Evolutionary conservation across 1,140 invertebrate genomes (phyloP).

Genomic region (Caenorhabditis tropicalis): DNA sequence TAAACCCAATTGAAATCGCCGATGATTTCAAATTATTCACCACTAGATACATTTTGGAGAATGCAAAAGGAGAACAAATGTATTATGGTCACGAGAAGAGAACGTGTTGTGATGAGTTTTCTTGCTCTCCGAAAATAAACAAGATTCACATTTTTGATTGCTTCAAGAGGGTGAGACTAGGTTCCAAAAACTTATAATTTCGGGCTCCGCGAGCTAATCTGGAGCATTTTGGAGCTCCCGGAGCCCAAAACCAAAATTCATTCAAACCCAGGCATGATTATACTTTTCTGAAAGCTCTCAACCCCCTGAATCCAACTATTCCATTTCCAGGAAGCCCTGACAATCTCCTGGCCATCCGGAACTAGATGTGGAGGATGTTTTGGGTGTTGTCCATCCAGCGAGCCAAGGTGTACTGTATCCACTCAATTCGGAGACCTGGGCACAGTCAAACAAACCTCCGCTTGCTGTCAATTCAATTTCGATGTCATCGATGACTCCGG

Average conservation of each 20-base stretch:
- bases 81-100: conserved; percentile 50
- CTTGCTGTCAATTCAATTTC: background rate
- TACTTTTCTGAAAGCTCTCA: too few species aligned
- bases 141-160: conserved; percentile 50
- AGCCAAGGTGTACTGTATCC: conserved; percentile 22
- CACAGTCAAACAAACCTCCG: background rate
- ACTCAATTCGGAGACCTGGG: conserved; percentile 32
- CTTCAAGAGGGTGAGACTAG: conserved; percentile 48
- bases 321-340: conserved; percentile 48
- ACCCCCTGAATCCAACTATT: too few species aligned
- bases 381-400: background rate
- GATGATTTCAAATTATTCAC: conserved; percentile 26
- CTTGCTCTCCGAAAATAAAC: conserved; percentile 35
- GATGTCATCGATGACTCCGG: conserved; percentile 8
- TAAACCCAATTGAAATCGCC: conserved; percentile 38
- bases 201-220: too few species aligned
- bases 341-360: conserved; percentile 9
- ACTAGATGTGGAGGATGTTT: background rate
- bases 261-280: too few species aligned
- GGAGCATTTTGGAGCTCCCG: too few species aligned
- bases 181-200: too few species aligned
- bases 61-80: conserved; percentile 51
- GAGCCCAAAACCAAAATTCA: too few species aligned
- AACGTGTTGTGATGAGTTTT: conserved; percentile 28
- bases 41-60: conserved; percentile 46